Evolutionary conservation across 2,797 vertebrate genomes (phyloP), one percentile per base, ranked within the genome.

Genomic region (Melanotaenia trifasciata): DNA sequence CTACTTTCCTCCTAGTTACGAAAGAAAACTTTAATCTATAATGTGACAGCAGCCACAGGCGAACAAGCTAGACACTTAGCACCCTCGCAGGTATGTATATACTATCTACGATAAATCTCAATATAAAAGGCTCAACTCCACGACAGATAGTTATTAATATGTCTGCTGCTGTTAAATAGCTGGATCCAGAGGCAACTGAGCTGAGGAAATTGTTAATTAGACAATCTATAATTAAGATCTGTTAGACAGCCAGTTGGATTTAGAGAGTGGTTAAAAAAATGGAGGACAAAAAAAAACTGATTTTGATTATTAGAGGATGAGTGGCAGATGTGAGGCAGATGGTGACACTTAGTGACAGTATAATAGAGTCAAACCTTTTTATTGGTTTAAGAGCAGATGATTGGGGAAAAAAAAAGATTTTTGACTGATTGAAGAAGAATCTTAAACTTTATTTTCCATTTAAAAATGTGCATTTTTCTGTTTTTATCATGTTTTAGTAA

Each of bases 221-320:
- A 81, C 87, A 86, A 94, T 94, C 93, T 93, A 93, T 93, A 94
- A 94, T 93, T 93, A 90, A 89, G 80, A 93, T 93, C 93, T 90
- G 82, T 56, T 35, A 60, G 79, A 67, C 79, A 84, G 87, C 85
- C 85, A 91, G 91, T 91, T 68, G 54, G 80, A 86, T 90, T 88
- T 78, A 73, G 64, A 33, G 54, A 53, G 77, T 72, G 32, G 67
- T 64, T 57, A 60, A 60, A 53, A 69, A 32, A 67, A 59, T 2
- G 45, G 64, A 35, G 0, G 14, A 1, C 1, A 1, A 4, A 35
- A 61, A 67, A 59, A 26, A 30, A 32, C 45, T n/a, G 16, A 71
- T 87, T 88, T 84, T 74, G 78, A 86, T 88, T 84, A 91, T 90
- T 82, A 67, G 61, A 67, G 77, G 70, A 87, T 85, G 85, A 92